phyloP scores from a whole-genome alignment of 64 coral and sea anemone species.

The Orbicella faveolata region DNA sequence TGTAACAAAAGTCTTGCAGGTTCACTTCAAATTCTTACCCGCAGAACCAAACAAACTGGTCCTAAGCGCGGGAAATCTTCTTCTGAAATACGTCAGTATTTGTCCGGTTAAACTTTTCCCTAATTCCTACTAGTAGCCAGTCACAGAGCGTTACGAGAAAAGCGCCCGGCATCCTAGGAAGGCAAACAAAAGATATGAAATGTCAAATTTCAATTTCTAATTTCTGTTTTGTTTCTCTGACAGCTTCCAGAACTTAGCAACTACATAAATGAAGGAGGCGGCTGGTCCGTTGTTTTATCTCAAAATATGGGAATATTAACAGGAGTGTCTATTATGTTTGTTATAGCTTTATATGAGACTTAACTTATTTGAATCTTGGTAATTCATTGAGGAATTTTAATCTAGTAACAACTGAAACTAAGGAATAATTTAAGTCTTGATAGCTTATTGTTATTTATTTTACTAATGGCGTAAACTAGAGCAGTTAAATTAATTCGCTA shows the following conservation, averaged over 20 bases:
- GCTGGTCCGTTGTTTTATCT: conserved; percentile 42
- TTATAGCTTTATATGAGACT: conserved; percentile 72
- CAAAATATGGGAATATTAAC: conserved; percentile 73
- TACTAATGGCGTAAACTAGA: neutral
- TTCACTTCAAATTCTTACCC: too few species aligned
- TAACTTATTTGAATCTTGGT: neutral
- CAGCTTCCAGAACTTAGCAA: conserved; percentile 77
- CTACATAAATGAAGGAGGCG: conserved; percentile 44
- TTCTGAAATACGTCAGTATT: too few species aligned
- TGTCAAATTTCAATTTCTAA: neutral
- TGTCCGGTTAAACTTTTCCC: too few species aligned
- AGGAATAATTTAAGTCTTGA: neutral
- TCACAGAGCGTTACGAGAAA: too few species aligned
- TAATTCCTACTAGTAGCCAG: too few species aligned
- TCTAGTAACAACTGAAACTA: neutral
- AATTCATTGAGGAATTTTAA: neutral
- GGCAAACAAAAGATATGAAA: too few species aligned
- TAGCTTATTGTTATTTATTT: neutral
- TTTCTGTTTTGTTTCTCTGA: neutral
- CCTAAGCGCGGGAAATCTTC: too few species aligned
- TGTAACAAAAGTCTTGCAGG: too few species aligned
- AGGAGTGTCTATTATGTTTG: conserved; percentile 71
- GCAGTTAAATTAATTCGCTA: neutral
- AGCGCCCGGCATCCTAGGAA: too few species aligned
- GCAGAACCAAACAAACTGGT: too few species aligned